These are phyloP conservation scores for Alcedo quadribrachys DNA, from an alignment of 2,797 vertebrate genomes.

Conservation along the genomic window DNA sequence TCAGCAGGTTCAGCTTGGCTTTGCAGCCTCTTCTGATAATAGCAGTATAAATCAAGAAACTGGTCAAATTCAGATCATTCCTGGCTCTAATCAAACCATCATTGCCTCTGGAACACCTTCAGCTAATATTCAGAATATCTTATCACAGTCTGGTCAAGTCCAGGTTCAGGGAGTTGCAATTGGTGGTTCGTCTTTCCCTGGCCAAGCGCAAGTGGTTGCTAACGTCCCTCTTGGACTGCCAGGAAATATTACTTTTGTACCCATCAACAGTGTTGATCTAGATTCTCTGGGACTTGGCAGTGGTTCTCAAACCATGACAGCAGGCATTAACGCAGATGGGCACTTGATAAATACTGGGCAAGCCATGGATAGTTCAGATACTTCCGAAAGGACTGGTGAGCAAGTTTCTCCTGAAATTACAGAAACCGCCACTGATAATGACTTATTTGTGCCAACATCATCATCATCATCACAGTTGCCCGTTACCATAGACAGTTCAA, in stretches of 20 bases:
- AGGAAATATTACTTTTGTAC: slow-evolving; percentile 99
- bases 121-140: slow-evolving; percentile 93
- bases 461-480: slow-evolving; percentile 92
- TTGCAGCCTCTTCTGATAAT: slow-evolving; percentile 90
- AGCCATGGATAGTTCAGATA: slow-evolving; percentile 88
- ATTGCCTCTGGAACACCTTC: slow-evolving; percentile 87
- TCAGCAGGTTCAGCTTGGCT: slow-evolving; percentile 92
- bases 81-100: slow-evolving; percentile 91
- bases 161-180: slow-evolving; percentile 96
- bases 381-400: slow-evolving; percentile 89
- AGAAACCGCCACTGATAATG: slow-evolving; percentile 89
- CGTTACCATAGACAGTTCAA: slow-evolving; percentile 87
- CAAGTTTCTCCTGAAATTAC: slow-evolving; percentile 90
- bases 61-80: slow-evolving; percentile 97
- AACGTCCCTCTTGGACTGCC: slow-evolving; percentile 97
- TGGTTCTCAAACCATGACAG: slow-evolving; percentile 96
- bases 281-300: slow-evolving; percentile 96
- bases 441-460: slow-evolving; percentile 96
- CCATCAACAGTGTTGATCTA: slow-evolving; percentile 98
- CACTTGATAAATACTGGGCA: slow-evolving; percentile 94
- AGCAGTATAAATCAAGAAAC: slow-evolving; percentile 92
- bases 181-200: slow-evolving; percentile 92
- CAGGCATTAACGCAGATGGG: slow-evolving; percentile 95
- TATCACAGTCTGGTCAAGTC: slow-evolving; percentile 94
- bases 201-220: slow-evolving; percentile 96